These are phyloP conservation scores for Mungos mungo DNA, from an alignment of 2,113 vertebrate genomes.

Conservation along the genomic window DNA sequence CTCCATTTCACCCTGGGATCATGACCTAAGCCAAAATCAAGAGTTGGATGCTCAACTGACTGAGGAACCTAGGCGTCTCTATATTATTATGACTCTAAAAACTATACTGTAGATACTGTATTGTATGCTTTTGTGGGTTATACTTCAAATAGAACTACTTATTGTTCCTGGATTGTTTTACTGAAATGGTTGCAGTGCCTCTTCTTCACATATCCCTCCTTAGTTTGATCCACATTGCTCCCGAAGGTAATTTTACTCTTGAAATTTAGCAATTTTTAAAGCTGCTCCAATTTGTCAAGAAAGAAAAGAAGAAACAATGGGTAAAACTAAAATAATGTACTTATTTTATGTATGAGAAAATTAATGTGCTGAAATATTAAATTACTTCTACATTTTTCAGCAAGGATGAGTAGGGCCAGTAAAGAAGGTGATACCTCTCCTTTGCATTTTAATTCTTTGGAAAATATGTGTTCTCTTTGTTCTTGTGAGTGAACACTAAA, in stretches of 20 bases:
- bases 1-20: too few relatives aligned
- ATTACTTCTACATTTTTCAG: not conserved
- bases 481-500: not conserved
- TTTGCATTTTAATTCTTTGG: not conserved
- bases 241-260: not conserved
- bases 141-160: not conserved
- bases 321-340: not conserved
- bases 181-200: not conserved
- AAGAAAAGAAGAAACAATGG: not conserved
- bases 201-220: not conserved
- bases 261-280: constrained; percentile 19
- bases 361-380: not conserved
- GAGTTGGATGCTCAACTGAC: too few relatives aligned
- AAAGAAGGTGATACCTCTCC: not conserved
- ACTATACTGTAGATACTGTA: accelerated
- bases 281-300: not conserved
- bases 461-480: not conserved
- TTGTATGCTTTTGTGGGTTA: not conserved
- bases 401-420: not conserved
- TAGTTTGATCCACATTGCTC: not conserved
- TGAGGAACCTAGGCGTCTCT: not conserved
- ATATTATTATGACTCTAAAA: not conserved
- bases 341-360: not conserved
- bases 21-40: too few relatives aligned
- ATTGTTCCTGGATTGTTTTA: not conserved